phyloP scores from a whole-genome alignment of 2,797 vertebrate genomes.

The Acanthurus lineatus region DNA sequence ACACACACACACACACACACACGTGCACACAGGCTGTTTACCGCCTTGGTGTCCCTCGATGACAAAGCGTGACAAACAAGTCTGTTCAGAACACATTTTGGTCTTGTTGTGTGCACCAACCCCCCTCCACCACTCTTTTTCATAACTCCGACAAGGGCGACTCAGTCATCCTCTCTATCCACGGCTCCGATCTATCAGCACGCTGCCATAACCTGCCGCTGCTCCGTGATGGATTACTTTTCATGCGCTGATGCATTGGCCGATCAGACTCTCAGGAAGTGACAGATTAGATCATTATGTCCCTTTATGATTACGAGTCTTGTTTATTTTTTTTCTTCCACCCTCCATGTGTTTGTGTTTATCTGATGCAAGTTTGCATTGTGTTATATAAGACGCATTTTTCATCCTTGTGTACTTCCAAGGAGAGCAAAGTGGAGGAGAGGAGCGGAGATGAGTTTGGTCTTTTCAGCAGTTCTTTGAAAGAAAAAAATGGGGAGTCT shows the following conservation, averaged over 20 bases:
- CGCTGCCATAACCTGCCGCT: conserved; percentile 73
- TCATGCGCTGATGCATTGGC: conserved; percentile 72
- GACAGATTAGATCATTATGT: conserved; percentile 80
- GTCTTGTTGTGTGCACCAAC: conserved; percentile 42
- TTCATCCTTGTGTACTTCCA: conserved; percentile 15
- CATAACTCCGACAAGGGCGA: conserved; percentile 79
- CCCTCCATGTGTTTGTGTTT: conserved; percentile 40
- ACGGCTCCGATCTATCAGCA: conserved; percentile 77
- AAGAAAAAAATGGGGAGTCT: background rate
- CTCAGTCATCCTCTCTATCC: conserved; percentile 75
- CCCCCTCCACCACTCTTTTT: conserved; percentile 45
- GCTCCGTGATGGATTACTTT: conserved; percentile 73
- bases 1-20: background rate
- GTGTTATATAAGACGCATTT: conserved; percentile 29
- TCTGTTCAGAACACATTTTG: conserved; percentile 74
- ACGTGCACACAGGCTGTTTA: conserved; percentile 42
- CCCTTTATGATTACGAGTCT: conserved; percentile 63
- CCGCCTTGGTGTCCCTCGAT: conserved; percentile 60
- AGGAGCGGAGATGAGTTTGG: conserved; percentile 22
- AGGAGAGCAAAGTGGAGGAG: conserved; percentile 13
- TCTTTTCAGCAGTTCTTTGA: conserved; percentile 26
- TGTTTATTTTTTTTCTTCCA: conserved; percentile 10
- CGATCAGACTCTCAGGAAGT: conserved; percentile 74
- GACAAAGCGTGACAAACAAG: conserved; percentile 77
- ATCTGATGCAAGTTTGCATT: conserved; percentile 33